Conservation (phyloP, 2,113 vertebrate species). For the Amia ocellicauda region DNA sequence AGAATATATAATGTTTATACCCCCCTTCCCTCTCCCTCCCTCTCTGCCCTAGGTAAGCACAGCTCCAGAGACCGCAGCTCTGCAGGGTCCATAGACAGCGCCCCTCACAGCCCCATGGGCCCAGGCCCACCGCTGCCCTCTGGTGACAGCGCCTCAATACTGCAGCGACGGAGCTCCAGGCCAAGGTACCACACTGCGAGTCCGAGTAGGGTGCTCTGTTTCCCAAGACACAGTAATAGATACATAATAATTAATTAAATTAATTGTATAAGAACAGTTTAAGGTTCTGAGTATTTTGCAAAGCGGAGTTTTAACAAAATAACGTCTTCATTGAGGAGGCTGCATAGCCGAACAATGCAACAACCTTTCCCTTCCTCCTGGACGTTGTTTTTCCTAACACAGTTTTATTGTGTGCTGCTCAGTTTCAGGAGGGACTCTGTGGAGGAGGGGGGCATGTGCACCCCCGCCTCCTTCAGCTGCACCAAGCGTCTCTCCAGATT, state of each 20-base stretch:
- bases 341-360: too few species aligned
- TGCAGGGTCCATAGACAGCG: slow-evolving; percentile 56
- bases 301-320: too few species aligned
- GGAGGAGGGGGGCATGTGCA: slow-evolving; percentile 50
- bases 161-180: slow-evolving; percentile 57
- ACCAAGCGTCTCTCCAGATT: slow-evolving; percentile 77
- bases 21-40: slow-evolving; percentile 11
- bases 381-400: too few species aligned
- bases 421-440: slow-evolving; percentile 60
- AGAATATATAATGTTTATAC: too few species aligned
- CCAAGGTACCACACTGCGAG: slow-evolving; percentile 60
- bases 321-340: too few species aligned
- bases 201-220: too few species aligned
- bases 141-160: slow-evolving; percentile 49
- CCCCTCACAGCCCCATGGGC: slow-evolving; percentile 62
- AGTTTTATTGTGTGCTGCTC: too few species aligned
- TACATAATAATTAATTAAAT: too few species aligned
- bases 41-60: slow-evolving; percentile 56
- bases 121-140: slow-evolving; percentile 45
- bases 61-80: slow-evolving; percentile 55
- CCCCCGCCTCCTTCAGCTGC: slow-evolving; percentile 32
- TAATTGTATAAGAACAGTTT: too few species aligned
- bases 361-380: too few species aligned
- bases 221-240: too few species aligned
- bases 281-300: too few species aligned